Evolutionary conservation across 2,888 invertebrate species (phyloP), one percentile per base, ranked within the genome.

Genomic region (Sceliomorpha sp.): DNA sequence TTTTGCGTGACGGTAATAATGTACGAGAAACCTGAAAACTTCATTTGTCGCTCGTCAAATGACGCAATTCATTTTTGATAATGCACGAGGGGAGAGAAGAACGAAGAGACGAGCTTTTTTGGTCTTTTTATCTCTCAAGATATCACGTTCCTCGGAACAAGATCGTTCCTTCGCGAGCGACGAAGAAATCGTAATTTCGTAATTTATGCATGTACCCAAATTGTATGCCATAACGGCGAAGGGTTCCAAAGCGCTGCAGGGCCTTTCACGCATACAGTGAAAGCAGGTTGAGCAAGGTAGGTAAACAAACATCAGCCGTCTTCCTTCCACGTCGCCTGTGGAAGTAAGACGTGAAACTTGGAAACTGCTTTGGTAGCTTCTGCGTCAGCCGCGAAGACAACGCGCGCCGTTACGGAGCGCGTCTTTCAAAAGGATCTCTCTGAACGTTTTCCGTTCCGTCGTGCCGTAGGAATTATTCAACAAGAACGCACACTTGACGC

Each of bases 191-290:
- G 47, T 51, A 58, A 58, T 69, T 68, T 31, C 40, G 39, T 68
- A 45, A 69, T 48, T 69, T 63, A 69, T 69, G 62, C 53, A 63
- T 48, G 47, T 26, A 58, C 36, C 69, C 42, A 69, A 69, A 69
- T 62, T 63, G 69, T 63, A 48, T 48, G 62, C 58, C 45, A 36
- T 51, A 64, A 37, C 31, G 44, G 53, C 60, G 24, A 42, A 51
- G 68, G 56, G 44, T 58, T 58, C 42, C 9, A 40, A 51, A 63
- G 50, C 45, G 58, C 62, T 58, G 42, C 58, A 27, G 62, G 68
- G 58, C 10, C 45, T 56, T 62, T 53, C 40, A 47, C 20, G 20
- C 40, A 15, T 9, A 17, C 29, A 44, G 51, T 58, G 44, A 51
- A 58, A 51, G 58, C 53, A 44, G 56, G 42, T 58, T 56, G 47